These are phyloP conservation scores for Heliconius ismenius DNA, from an alignment of 2,888 invertebrate genomes.

Conservation along the genomic window DNA sequence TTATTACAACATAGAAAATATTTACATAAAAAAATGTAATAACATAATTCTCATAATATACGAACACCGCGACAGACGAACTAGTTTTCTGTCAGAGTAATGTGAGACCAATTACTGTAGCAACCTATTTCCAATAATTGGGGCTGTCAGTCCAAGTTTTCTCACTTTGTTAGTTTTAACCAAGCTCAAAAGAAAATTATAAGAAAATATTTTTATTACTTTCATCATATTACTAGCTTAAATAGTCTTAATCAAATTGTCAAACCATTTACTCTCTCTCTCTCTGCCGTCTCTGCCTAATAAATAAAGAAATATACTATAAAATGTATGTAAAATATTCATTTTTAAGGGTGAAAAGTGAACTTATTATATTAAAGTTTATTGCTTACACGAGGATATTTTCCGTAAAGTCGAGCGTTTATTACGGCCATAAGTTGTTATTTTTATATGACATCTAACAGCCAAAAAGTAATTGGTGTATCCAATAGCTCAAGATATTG, in stretches of 20 bases:
- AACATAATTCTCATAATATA: background rate
- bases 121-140: conserved; percentile 19
- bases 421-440: conserved; percentile 7
- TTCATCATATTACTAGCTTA: background rate
- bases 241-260: no score
- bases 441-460: background rate
- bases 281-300: no score
- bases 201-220: background rate
- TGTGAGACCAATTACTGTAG: conserved; percentile 13
- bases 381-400: background rate
- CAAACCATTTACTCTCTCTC: no score
- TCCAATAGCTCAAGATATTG: background rate
- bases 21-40: background rate
- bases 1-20: background rate
- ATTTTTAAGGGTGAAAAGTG: background rate
- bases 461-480: conserved; percentile 1
- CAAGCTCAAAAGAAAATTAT: background rate
- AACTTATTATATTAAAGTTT: background rate
- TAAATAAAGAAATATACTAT: no score
- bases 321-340: no score
- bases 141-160: conserved; percentile 2
- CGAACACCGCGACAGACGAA: no score
- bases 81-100: conserved; percentile 2
- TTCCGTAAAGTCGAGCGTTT: background rate
- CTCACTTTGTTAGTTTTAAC: background rate